These are phyloP conservation scores for Tetranychus truncatus DNA, from an alignment of 2,888 invertebrate genomes.

Conservation along the genomic window DNA sequence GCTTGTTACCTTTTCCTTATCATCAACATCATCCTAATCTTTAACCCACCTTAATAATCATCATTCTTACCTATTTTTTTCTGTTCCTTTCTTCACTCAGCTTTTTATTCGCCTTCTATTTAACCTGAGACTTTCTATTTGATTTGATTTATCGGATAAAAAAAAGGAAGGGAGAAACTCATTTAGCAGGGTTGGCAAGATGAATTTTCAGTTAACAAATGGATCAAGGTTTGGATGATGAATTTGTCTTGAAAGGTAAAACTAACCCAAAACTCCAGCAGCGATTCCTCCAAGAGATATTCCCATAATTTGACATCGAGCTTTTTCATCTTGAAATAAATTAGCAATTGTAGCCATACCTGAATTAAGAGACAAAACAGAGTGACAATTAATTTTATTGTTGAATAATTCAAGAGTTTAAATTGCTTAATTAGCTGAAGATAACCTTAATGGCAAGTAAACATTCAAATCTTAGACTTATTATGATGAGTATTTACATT, in stretches of 20 bases:
- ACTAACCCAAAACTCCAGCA: slow-evolving; percentile 47
- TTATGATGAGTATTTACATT: no score
- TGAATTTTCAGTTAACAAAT: not conserved
- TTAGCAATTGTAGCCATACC: slow-evolving; percentile 61
- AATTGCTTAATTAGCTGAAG: not conserved
- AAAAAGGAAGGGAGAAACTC: not conserved
- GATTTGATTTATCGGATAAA: not conserved
- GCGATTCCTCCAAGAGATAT: slow-evolving; percentile 60
- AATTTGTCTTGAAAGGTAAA: not conserved
- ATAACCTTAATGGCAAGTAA: no score
- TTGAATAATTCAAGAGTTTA: not conserved
- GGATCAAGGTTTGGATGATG: not conserved
- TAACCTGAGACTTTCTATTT: not conserved
- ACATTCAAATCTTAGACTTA: no score
- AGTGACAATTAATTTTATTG: not conserved
- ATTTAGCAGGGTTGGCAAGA: not conserved
- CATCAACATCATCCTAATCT: not conserved
- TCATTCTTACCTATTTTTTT: not conserved
- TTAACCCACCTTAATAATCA: no score
- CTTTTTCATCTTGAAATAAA: slow-evolving; percentile 39
- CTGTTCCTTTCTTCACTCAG: not conserved
- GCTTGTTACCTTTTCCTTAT: not conserved
- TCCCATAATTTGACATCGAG: slow-evolving; percentile 54
- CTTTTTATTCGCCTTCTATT: not conserved
- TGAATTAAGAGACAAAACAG: slow-evolving; percentile 23